phyloP scores from a whole-genome alignment of 2,888 invertebrate species.

The Dyspetes luteomarginatus region DNA sequence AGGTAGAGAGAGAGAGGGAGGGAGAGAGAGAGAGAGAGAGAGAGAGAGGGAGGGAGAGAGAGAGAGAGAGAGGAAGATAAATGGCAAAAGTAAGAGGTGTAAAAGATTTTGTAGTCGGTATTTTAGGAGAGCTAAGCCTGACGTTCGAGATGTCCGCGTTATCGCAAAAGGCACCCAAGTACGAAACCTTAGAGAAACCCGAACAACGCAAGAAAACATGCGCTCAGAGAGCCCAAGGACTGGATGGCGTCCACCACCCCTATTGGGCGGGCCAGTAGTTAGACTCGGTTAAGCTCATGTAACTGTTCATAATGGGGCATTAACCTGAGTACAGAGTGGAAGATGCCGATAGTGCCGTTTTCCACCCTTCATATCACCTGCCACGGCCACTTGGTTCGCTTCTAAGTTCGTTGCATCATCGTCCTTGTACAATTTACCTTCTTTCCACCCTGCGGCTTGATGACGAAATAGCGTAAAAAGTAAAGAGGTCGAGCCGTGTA shows the following conservation, averaged over 20 bases:
- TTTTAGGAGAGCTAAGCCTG: slow-evolving; percentile 29
- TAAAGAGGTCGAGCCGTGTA: slow-evolving; percentile 6
- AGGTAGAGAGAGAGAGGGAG: not conserved
- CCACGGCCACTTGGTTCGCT: not conserved
- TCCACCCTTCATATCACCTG: slow-evolving; percentile 32
- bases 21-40: slow-evolving; percentile 6
- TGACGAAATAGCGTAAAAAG: slow-evolving; percentile 32
- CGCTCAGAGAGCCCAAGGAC: slow-evolving; percentile 31
- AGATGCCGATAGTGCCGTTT: slow-evolving; percentile 19
- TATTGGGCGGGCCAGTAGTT: slow-evolving; percentile 19
- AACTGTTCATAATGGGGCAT: slow-evolving; percentile 67
- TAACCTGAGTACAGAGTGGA: slow-evolving; percentile 59
- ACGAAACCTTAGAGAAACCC: slow-evolving; percentile 27
- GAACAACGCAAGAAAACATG: slow-evolving; percentile 39
- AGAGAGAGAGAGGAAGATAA: not conserved
- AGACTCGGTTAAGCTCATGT: slow-evolving; percentile 69
- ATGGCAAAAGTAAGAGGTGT: slow-evolving; percentile 53
- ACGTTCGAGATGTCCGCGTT: slow-evolving; percentile 5
- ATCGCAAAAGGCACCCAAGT: slow-evolving; percentile 44
- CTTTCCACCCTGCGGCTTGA: not conserved
- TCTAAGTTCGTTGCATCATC: slow-evolving; percentile 17
- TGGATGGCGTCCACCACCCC: slow-evolving; percentile 18
- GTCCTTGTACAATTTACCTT: not conserved
- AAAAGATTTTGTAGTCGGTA: slow-evolving; percentile 68
- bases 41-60: not conserved